Conservation (phyloP, 1,140 invertebrate genomes). For the Polypedilum pembai region DNA sequence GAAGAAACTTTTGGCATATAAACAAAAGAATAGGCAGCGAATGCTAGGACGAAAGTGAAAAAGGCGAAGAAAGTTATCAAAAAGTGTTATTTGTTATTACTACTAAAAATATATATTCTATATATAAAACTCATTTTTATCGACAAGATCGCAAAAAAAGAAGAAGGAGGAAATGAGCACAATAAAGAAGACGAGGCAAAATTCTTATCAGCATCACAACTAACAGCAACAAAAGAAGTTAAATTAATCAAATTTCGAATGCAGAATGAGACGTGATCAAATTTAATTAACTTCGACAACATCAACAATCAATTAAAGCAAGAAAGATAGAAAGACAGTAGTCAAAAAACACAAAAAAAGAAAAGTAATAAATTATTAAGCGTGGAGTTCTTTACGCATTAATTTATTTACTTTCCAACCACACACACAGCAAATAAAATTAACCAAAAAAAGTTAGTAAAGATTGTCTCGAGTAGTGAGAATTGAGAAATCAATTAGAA, state of each 20-base stretch:
- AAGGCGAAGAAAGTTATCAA: background rate
- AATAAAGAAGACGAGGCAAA: background rate
- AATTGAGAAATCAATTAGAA: constrained; percentile 12
- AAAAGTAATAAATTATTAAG: background rate
- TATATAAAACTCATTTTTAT: background rate
- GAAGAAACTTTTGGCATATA: no score
- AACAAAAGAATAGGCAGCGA: no score
- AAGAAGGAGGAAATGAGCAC: background rate
- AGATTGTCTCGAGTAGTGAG: background rate
- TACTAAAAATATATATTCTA: background rate
- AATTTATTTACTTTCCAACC: no score
- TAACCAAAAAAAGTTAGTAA: background rate
- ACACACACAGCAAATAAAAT: no score
- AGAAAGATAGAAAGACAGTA: background rate
- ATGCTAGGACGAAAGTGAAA: background rate
- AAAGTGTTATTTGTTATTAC: constrained; percentile 9
- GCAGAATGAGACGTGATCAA: constrained; percentile 20
- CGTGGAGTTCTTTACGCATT: no score
- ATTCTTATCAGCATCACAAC: background rate
- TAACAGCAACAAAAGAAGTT: background rate
- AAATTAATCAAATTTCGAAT: constrained; percentile 21
- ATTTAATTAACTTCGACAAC: constrained; percentile 21
- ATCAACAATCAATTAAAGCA: constrained; percentile 14
- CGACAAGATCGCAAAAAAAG: background rate
- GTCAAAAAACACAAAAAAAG: background rate